These are phyloP conservation scores for Brevimyrus niger DNA, from an alignment of 2,113 vertebrate species.

Conservation along the genomic window DNA sequence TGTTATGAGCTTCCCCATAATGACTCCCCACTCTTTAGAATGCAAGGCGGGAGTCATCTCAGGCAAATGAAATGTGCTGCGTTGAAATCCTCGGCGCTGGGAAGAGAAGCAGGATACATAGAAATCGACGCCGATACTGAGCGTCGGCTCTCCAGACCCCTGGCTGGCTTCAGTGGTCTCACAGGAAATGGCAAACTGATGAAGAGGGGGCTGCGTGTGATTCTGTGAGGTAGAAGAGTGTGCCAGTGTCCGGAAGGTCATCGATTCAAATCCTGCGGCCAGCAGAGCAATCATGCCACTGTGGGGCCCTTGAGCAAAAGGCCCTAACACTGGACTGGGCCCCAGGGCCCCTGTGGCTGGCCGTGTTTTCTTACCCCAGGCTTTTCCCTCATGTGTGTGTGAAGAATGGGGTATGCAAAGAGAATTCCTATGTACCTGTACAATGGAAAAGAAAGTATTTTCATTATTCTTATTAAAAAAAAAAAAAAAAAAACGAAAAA, in stretches of 20 bases:
- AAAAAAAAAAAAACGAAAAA: not conserved
- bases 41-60: not conserved
- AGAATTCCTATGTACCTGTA: not conserved
- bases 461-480: not conserved
- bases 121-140: not conserved
- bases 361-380: not conserved
- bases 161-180: not conserved
- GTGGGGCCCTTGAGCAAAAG: not conserved
- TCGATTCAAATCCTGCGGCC: not conserved
- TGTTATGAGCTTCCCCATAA: not conserved
- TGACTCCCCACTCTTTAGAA: slow-evolving; percentile 1
- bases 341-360: not conserved
- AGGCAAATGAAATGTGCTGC: slow-evolving; percentile 4
- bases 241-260: not conserved
- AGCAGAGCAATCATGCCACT: not conserved
- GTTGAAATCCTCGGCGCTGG: not conserved
- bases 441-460: not conserved
- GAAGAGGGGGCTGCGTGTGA: not conserved
- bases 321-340: not conserved
- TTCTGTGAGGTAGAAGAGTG: not conserved
- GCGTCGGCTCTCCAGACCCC: not conserved
- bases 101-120: not conserved
- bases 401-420: not conserved
- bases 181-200: not conserved
- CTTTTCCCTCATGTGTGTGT: not conserved